Base-by-base conservation (phyloP, 2,113 vertebrate genomes). In the Aythya baeri region DNA sequence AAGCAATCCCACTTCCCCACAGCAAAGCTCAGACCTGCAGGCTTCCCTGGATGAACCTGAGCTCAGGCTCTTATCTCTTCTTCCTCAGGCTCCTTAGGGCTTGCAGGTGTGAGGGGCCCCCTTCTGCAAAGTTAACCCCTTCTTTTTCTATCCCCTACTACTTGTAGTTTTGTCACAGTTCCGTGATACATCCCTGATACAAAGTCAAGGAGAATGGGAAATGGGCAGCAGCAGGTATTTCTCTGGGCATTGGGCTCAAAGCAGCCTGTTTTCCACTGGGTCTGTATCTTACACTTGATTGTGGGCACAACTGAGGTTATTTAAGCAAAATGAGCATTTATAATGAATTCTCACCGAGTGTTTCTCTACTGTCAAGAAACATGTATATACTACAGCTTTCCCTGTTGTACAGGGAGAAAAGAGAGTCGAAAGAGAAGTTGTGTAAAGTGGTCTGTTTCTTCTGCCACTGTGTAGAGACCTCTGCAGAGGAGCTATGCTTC, bases 181-280 rank as follows among this genome's bases (percentile, higher is more conserved):
- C 74, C 46, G 49, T 2, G 1, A 46, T 55, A 16, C 63, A 43
- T 20, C 32, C 29, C 34, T 77, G 59, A 26, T 2, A 8, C 3
- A 8, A 13, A 0, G 0, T 31, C 27, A 31, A 0, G 1, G 41
- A 61, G 29, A 34, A 59, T 0, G 2, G 55, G 38, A 70, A 38
- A 11, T 4, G 3, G 14, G 12, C n/a, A 74, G 31, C 17, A 65
- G 32, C 22, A 52, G 36, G 11, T 3, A 43, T 20, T 23, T 91
- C 29, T 65, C 66, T 57, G 54, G 26, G 36, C 23, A 7, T 43
- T 46, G 34, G 32, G 16, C 29, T 83, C 17, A 44, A 26, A 73
- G 71, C 13, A 75, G n/a, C 9, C 26, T 70, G 2, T 62, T 77
- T 77, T 2, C 20, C 3, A 14, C 26, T 36, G 12, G 13, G 25